A percentile compares a stretch with the other conserved stretches of the same genome.
These are phyloP conservation scores for Hemistola chrysoprasaria DNA, from an alignment of 2,888 invertebrate species.

Conservation along the genomic window DNA sequence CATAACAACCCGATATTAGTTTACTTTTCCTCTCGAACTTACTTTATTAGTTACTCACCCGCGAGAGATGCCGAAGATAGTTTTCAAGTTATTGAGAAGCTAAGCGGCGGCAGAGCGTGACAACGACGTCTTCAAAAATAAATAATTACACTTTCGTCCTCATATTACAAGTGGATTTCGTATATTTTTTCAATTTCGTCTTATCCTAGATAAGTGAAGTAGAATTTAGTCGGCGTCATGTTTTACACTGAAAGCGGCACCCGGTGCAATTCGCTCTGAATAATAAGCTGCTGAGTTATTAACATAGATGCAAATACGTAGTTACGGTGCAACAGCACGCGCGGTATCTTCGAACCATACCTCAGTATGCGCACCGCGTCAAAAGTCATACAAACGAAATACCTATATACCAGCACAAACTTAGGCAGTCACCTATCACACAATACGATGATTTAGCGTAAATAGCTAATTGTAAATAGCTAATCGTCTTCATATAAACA, in stretches of 20 bases:
- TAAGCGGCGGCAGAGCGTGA: conserved; percentile 43
- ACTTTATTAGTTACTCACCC: conserved; percentile 78
- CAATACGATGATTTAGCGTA: too few species aligned
- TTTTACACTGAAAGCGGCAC: background rate
- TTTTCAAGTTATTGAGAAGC: conserved; percentile 74
- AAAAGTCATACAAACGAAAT: background rate
- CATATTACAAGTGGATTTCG: too few species aligned
- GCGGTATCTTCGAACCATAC: conserved; percentile 34
- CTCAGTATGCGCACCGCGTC: background rate
- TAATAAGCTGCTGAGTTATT: conserved; percentile 51
- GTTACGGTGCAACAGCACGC: conserved; percentile 47
- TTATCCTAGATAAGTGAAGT: too few species aligned
- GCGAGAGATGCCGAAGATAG: conserved; percentile 67
- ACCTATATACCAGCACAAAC: conserved; percentile 4
- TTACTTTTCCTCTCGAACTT: conserved; percentile 81
- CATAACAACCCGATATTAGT: conserved; percentile 79
- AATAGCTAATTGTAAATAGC: too few species aligned
- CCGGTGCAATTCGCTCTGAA: conserved; percentile 25
- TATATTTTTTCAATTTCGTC: too few species aligned
- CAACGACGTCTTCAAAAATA: conserved; percentile 3
- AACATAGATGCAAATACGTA: conserved; percentile 58
- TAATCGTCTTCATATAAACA: too few species aligned
- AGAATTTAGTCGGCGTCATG: too few species aligned
- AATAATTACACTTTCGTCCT: too few species aligned
- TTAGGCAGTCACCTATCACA: too few species aligned